Conservation (phyloP, 2,797 vertebrate species). For the Oryzias dopingdopingensis region DNA sequence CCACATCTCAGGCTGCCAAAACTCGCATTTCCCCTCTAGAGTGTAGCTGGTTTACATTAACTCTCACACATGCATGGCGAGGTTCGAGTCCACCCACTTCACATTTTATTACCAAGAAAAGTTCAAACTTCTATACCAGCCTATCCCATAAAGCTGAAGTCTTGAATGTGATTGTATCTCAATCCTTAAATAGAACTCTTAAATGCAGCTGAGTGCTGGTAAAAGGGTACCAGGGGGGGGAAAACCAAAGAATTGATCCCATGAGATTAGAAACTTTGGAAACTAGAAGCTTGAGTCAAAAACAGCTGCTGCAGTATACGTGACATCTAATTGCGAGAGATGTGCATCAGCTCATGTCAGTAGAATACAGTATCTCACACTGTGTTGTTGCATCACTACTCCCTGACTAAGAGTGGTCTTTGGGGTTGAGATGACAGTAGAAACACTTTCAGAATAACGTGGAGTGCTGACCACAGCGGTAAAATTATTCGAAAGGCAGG, state of each 20-base stretch:
- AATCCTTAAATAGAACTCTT: conserved; percentile 51
- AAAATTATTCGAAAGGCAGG: no score
- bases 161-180: conserved; percentile 39
- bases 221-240: conserved; percentile 19
- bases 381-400: conserved; percentile 19
- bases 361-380: conserved; percentile 35
- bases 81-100: conserved; percentile 61
- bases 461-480: no score
- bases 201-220: conserved; percentile 26
- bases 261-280: conserved; percentile 43
- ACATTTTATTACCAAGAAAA: conserved; percentile 69
- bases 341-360: conserved; percentile 13
- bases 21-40: conserved; percentile 69
- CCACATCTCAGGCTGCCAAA: conserved; percentile 69
- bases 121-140: conserved; percentile 54
- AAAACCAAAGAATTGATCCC: conserved; percentile 30
- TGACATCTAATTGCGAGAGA: conserved; percentile 52
- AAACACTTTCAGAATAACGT: no score
- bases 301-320: conserved; percentile 37
- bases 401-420: conserved; percentile 22
- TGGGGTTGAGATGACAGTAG: not conserved
- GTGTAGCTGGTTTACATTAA: conserved; percentile 74
- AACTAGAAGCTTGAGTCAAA: conserved; percentile 52
- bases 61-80: conserved; percentile 60
- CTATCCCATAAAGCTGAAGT: conserved; percentile 32